Evolutionary conservation across 2,888 invertebrate species (phyloP).

Genomic region (Ptychoptera contaminata): DNA sequence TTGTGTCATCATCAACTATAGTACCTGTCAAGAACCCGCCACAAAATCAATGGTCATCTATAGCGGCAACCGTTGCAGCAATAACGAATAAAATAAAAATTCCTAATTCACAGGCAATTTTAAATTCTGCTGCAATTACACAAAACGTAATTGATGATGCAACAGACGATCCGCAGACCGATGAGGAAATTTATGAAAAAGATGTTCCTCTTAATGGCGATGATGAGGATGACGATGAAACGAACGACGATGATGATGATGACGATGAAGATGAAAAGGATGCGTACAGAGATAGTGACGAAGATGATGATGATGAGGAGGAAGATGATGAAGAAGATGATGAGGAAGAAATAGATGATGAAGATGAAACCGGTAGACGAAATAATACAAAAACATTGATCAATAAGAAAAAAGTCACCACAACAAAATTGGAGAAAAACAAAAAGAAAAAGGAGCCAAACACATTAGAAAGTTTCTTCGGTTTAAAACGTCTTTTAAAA

Average conservation of each 20-base stretch:
- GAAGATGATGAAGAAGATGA: conserved; percentile 1
- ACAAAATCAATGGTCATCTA: too few species aligned
- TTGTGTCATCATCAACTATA: too few species aligned
- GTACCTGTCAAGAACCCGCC: not conserved
- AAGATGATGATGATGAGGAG: not conserved
- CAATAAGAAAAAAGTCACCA: not conserved
- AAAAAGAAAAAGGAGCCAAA: too few species aligned
- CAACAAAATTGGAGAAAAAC: too few species aligned
- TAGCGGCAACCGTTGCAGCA: too few species aligned
- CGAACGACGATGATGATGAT: not conserved
- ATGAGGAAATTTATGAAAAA: not conserved
- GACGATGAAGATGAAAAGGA: not conserved
- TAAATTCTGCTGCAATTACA: too few species aligned
- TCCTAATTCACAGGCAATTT: too few species aligned
- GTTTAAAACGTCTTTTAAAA: too few species aligned
- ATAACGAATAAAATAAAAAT: too few species aligned
- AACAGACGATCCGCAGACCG: too few species aligned
- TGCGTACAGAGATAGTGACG: not conserved
- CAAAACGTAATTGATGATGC: too few species aligned
- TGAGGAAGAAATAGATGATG: not conserved
- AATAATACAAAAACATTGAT: not conserved
- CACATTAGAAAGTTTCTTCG: too few species aligned
- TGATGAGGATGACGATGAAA: conserved; percentile 3
- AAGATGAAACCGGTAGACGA: not conserved
- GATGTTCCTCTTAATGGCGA: not conserved